A percentile compares a stretch with the other conserved stretches of the same genome.
Conservation (phyloP, 1,140 invertebrate genomes). For the Eumeta japonica region DNA sequence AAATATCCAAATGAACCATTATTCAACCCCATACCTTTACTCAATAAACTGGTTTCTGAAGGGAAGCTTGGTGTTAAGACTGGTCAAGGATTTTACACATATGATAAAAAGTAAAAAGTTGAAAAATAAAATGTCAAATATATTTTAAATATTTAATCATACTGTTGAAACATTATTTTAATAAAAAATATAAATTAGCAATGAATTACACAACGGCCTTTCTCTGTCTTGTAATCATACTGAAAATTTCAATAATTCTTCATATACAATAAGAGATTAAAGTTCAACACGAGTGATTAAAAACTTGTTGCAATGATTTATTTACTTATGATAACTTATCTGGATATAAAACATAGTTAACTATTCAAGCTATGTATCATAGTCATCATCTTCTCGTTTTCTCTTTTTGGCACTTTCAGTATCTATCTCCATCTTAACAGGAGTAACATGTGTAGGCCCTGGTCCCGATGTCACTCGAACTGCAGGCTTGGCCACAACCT, state of each 20-base stretch:
- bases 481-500: constrained; percentile 62
- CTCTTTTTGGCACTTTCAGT: constrained; percentile 54
- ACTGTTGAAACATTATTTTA: neutral
- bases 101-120: constrained; percentile 60
- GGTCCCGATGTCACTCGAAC: constrained; percentile 62
- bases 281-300: too few relatives aligned
- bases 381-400: constrained; percentile 71
- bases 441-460: constrained; percentile 41
- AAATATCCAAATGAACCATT: constrained; percentile 75
- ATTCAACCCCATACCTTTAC: constrained; percentile 65
- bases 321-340: too few relatives aligned
- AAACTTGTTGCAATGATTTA: too few relatives aligned
- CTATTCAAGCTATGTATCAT: too few relatives aligned
- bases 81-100: constrained; percentile 87
- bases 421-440: constrained; percentile 59
- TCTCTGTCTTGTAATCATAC: too few relatives aligned
- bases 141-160: constrained; percentile 9
- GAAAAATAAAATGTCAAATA: constrained; percentile 9
- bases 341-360: too few relatives aligned
- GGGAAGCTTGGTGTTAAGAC: constrained; percentile 82
- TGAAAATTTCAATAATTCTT: too few relatives aligned
- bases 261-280: too few relatives aligned
- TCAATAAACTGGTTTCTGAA: constrained; percentile 75
- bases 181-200: too few relatives aligned
- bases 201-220: too few relatives aligned